These are phyloP conservation scores for Synanceia verrucosa DNA, from an alignment of 2,797 vertebrate genomes.

Conservation along the genomic window DNA sequence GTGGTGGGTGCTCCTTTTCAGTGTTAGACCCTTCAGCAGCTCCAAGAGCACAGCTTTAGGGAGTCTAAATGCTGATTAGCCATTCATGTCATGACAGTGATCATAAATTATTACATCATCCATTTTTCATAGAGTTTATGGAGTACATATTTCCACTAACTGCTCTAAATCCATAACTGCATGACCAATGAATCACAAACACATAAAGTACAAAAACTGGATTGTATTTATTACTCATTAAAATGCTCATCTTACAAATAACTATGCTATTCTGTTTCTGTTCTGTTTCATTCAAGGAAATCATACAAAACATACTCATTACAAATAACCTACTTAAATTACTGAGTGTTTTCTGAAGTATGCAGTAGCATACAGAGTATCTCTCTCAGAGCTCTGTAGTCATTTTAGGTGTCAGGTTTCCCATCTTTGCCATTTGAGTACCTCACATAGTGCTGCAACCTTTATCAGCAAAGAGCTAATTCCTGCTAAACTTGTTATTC, in stretches of 20 bases:
- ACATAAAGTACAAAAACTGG: not conserved
- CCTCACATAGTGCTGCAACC: constrained; percentile 37
- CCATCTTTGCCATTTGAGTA: constrained; percentile 2
- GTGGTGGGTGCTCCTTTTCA: no score
- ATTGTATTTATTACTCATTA: constrained; percentile 18
- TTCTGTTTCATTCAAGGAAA: not conserved
- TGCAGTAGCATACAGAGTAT: not conserved
- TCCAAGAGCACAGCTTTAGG: no score
- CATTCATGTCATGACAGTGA: no score
- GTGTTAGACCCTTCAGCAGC: no score
- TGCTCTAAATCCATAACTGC: not conserved
- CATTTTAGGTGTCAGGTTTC: constrained; percentile 10
- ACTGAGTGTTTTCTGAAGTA: not conserved
- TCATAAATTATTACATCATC: no score
- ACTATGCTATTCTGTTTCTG: not conserved
- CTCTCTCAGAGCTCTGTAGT: not conserved
- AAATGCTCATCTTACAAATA: not conserved
- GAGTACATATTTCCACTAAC: no score
- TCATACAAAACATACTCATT: not conserved
- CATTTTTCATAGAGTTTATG: no score
- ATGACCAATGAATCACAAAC: constrained; percentile 1
- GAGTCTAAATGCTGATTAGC: no score
- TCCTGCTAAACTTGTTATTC: constrained; percentile 58
- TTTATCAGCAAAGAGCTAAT: constrained; percentile 36
- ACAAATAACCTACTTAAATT: not conserved